Evolutionary conservation across 2,888 invertebrate species (phyloP).

Genomic region (Yponomeuta evonymella): DNA sequence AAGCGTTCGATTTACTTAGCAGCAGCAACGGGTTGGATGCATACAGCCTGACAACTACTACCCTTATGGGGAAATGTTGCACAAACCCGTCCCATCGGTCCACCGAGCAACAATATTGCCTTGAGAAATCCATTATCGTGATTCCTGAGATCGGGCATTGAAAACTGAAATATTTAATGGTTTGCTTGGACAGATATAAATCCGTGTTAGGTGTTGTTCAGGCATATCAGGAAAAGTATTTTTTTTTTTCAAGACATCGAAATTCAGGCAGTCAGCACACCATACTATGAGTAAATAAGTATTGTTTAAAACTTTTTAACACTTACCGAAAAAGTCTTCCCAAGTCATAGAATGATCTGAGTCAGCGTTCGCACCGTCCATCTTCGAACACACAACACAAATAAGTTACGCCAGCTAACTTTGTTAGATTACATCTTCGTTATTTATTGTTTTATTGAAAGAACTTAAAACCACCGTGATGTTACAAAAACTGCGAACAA

Average conservation of each 20-base stretch:
- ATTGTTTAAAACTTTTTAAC: constrained; percentile 2
- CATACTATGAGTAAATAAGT: neutral
- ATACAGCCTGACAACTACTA: constrained; percentile 19
- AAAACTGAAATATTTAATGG: neutral
- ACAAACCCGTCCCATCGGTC: constrained; percentile 45
- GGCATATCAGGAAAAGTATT: no score
- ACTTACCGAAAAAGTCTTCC: constrained; percentile 84
- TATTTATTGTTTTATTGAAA: constrained; percentile 17
- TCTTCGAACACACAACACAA: constrained; percentile 45
- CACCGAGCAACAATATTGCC: constrained; percentile 24
- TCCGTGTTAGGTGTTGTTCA: no score
- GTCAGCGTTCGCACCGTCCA: constrained; percentile 75
- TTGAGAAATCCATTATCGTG: constrained; percentile 42
- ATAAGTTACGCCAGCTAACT: constrained; percentile 34
- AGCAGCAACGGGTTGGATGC: neutral
- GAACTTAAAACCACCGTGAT: constrained; percentile 33
- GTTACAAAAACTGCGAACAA: constrained; percentile 26
- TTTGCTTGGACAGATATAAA: neutral
- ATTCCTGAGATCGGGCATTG: constrained; percentile 7
- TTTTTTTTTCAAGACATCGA: no score
- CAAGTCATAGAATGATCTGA: constrained; percentile 83
- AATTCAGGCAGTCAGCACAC: neutral
- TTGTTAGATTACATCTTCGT: constrained; percentile 31
- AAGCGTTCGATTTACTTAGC: neutral
- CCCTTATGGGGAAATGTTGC: constrained; percentile 55